These are phyloP conservation scores for Stegana nigrithorax DNA, from an alignment of 2,888 invertebrate species.

Conservation along the genomic window DNA sequence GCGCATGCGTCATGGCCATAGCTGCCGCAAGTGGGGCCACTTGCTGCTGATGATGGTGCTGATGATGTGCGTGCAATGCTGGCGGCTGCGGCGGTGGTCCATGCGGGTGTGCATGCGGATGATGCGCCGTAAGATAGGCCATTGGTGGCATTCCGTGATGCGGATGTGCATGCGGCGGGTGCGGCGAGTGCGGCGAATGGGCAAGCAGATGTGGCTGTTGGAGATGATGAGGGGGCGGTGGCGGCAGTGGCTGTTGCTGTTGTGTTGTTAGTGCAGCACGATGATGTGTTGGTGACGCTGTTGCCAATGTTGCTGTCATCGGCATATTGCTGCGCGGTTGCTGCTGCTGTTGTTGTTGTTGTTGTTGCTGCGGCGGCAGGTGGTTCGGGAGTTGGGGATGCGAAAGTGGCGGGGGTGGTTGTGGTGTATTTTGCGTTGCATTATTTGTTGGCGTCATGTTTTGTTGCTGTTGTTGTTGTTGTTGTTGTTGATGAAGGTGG, in stretches of 20 bases:
- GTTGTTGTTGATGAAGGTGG: constrained; percentile 23
- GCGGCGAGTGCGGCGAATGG: constrained; percentile 26
- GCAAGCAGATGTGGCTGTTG: constrained; percentile 9
- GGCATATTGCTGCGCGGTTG: constrained; percentile 20
- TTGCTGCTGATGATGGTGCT: neutral
- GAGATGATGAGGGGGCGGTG: neutral
- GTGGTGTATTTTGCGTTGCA: constrained; percentile 36
- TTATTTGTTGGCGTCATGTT: constrained; percentile 20
- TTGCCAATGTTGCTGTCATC: constrained; percentile 22
- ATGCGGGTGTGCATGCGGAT: neutral
- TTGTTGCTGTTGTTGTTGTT: constrained; percentile 22
- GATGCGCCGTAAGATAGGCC: constrained; percentile 23
- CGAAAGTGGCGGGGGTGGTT: constrained; percentile 36
- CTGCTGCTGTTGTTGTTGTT: constrained; percentile 31
- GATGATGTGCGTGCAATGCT: neutral
- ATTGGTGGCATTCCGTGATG: neutral
- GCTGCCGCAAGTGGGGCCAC: too few relatives aligned
- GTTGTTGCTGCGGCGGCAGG: constrained; percentile 34
- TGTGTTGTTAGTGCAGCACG: constrained; percentile 32
- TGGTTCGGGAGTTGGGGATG: too few relatives aligned
- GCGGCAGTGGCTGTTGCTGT: constrained; percentile 10
- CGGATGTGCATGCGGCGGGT: constrained; percentile 22
- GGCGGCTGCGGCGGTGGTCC: neutral
- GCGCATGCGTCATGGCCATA: neutral
- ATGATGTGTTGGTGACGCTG: constrained; percentile 20